Evolutionary conservation across 2,888 invertebrate genomes (phyloP).

Genomic region (Netelia virgata): DNA sequence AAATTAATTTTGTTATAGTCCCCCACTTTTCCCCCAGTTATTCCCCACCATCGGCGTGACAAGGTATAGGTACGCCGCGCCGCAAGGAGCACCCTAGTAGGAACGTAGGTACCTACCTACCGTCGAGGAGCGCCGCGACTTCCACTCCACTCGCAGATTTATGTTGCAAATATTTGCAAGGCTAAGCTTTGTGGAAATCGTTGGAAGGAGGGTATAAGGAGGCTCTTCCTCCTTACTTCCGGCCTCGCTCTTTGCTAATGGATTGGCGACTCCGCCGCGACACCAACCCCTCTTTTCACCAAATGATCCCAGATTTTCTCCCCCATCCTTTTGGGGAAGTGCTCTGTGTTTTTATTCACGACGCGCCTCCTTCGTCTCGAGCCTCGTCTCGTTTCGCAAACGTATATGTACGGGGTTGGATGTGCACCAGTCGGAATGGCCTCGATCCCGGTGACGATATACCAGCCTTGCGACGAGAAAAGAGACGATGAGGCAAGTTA

Average conservation of each 20-base stretch:
- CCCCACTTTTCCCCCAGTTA: too few species aligned
- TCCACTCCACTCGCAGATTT: conserved; percentile 70
- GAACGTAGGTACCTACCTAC: too few species aligned
- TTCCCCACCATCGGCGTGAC: too few species aligned
- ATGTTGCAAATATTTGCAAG: conserved; percentile 79
- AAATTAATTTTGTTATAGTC: too few species aligned
- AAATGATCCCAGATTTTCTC: conserved; percentile 8
- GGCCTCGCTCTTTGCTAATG: conserved; percentile 71
- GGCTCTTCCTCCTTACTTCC: conserved; percentile 14
- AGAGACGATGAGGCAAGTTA: background rate
- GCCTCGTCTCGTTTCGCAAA: too few species aligned
- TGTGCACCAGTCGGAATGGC: too few species aligned
- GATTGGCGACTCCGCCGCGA: conserved; percentile 72
- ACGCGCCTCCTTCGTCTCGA: too few species aligned
- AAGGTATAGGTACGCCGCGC: too few species aligned
- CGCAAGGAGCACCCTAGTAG: too few species aligned
- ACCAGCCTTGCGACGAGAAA: background rate
- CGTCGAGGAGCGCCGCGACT: too few species aligned
- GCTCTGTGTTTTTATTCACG: conserved; percentile 29
- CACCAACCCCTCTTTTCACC: background rate
- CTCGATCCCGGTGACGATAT: too few species aligned
- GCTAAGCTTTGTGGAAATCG: conserved; percentile 63
- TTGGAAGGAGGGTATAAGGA: conserved; percentile 25
- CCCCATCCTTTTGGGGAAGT: background rate
- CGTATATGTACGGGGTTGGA: background rate